Percentiles rank a stretch among this genome's conserved stretches.
Conservation (phyloP, 2,888 invertebrate genomes). For the Apomyelois bistriatella region DNA sequence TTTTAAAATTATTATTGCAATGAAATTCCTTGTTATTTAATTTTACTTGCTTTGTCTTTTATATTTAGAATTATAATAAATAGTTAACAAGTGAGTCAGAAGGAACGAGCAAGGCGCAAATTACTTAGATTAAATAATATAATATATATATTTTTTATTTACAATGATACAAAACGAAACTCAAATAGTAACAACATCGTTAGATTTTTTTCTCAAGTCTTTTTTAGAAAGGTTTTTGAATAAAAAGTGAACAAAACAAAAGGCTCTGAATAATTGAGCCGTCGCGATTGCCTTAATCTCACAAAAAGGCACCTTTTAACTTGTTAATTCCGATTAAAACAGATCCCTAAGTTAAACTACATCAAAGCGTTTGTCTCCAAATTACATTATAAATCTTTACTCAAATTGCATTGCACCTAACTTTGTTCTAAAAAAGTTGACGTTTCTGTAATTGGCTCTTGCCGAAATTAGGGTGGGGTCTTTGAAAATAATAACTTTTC, state of each 20-base stretch:
- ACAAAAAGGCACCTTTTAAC: conserved; percentile 44
- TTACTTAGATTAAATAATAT: too few species aligned
- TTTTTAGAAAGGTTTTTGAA: too few species aligned
- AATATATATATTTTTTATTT: too few species aligned
- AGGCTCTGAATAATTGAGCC: conserved; percentile 7
- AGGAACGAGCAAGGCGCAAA: too few species aligned
- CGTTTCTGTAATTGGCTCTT: conserved; percentile 64
- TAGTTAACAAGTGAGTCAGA: too few species aligned
- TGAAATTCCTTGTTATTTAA: too few species aligned
- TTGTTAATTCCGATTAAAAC: conserved; percentile 23
- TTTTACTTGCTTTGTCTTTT: too few species aligned
- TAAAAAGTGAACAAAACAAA: neutral
- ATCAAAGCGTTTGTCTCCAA: conserved; percentile 43
- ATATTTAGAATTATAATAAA: too few species aligned
- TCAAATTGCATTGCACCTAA: conserved; percentile 57
- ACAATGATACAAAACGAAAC: too few species aligned
- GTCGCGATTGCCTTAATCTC: conserved; percentile 35
- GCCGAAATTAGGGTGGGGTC: conserved; percentile 58
- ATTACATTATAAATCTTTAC: conserved; percentile 60
- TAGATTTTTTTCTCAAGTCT: too few species aligned
- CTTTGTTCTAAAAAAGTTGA: conserved; percentile 47
- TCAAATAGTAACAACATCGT: too few species aligned
- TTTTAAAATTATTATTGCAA: too few species aligned
- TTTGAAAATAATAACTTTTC: conserved; percentile 68
- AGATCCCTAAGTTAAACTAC: conserved; percentile 41